phyloP scores from a whole-genome alignment of 2,113 vertebrate genomes.

The Cottus gobio region DNA sequence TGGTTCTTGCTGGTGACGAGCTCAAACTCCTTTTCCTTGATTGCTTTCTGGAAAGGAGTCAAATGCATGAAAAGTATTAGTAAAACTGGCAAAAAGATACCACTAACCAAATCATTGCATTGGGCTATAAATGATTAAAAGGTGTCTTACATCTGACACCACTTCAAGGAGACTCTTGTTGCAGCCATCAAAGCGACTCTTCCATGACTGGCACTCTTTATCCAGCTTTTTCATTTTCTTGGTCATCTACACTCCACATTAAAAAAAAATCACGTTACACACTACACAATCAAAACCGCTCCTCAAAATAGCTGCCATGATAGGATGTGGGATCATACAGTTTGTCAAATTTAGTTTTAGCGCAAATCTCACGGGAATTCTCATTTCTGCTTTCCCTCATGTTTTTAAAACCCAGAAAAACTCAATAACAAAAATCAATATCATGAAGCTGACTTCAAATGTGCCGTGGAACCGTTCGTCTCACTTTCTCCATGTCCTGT shows the following conservation, averaged over 20 bases:
- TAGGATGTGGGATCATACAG: constrained; percentile 10
- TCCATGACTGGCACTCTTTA: constrained; percentile 96
- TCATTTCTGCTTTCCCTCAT: constrained; percentile 1
- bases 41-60: constrained; percentile 71
- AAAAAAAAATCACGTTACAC: constrained; percentile 17
- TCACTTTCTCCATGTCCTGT: constrained; percentile 98
- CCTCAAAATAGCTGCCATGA: constrained; percentile 49
- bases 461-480: not conserved
- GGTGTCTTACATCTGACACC: constrained; percentile 92
- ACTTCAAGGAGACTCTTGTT: constrained; percentile 95
- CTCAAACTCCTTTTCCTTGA: constrained; percentile 93
- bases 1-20: constrained; percentile 91
- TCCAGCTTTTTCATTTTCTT: constrained; percentile 99
- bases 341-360: constrained; percentile 14
- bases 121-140: not conserved
- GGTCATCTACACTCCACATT: constrained; percentile 87
- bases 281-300: constrained; percentile 21
- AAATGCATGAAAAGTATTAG: not conserved
- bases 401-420: constrained; percentile 24
- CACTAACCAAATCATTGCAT: not conserved
- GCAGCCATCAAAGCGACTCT: constrained; percentile 94
- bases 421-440: constrained; percentile 11
- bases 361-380: constrained; percentile 43
- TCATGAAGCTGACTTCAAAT: constrained; percentile 24
- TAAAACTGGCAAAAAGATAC: not conserved